Evolutionary conservation across 2,113 vertebrate genomes (phyloP), one percentile per base, ranked within the genome.

Genomic region (Garra rufa): DNA sequence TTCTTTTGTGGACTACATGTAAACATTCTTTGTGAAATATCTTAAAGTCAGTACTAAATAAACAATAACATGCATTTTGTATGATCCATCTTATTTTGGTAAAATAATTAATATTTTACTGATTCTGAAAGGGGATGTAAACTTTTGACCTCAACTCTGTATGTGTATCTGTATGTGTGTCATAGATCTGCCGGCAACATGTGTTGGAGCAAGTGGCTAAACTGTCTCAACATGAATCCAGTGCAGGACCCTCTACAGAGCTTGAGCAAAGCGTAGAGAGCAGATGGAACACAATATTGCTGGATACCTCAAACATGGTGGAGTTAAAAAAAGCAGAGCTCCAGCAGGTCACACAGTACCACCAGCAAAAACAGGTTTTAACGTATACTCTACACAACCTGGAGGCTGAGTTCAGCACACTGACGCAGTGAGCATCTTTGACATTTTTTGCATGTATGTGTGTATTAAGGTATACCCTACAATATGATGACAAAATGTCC

Each of bases 391-490:
- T 96, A 87, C 92, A 93, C 84, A 92, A 85, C 80, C 86, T 96
- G 38, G 88, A 91, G 17, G 86, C 82, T 8, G 95, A 96, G 87
- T 94, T 94, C 83, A 95, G 96, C 83, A 94, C 92, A 73, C 90
- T 95, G 4, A 96, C 92, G 91, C 84, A 91, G 98, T 99, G 91
- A 97, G 97, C 96, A 69, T 24, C 6, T 4, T 46, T 78, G 8
- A 71, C 44, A 9, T 82, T 38, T 70, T n/a, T 1, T 4, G 17
- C 21, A 6, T 30, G 14, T 30, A 9, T 73, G 41, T 44, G 69
- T 73, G 26, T 55, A 7, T 55, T 55, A 7, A 9, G 21, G 19
- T 55, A 55, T n/a, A n/a, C 52, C 21, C 8, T n/a, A n/a, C 52
- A 34, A 0, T 34, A 34, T 1, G 34, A n/a, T n/a, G 34, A 34